Conservation (phyloP, 1,140 invertebrate species). For the Cephus cinctus region DNA sequence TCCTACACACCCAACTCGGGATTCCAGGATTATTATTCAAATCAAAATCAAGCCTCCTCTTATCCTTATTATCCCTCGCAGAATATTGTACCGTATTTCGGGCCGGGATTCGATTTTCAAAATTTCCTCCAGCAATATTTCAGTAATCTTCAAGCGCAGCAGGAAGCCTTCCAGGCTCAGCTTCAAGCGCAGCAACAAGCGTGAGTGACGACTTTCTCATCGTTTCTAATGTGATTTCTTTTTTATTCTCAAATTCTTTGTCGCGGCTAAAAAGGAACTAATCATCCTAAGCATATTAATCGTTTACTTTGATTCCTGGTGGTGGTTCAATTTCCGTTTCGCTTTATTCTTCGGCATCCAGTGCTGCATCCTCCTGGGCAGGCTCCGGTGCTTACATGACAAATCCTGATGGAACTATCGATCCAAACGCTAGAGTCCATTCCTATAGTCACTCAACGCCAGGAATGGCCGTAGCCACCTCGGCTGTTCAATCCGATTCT, state of each 20-base stretch:
- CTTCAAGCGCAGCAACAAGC: conserved; percentile 29
- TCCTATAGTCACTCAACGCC: conserved; percentile 14
- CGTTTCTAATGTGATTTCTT: background rate
- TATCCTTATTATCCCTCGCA: background rate
- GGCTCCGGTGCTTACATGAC: conserved; percentile 21
- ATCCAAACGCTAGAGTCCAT: conserved; percentile 19
- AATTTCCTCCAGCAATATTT: conserved; percentile 23
- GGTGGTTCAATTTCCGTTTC: conserved; percentile 5
- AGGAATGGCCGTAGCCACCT: conserved; percentile 4
- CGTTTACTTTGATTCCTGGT: conserved; percentile 7
- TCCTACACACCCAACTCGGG: too few species aligned
- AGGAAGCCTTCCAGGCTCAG: conserved; percentile 22
- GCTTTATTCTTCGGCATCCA: conserved; percentile 1
- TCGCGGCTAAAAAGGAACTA: background rate
- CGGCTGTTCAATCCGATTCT: conserved; percentile 8
- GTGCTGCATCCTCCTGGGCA: conserved; percentile 15
- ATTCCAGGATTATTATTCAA: too few species aligned
- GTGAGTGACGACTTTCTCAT: conserved; percentile 24
- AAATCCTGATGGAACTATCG: conserved; percentile 14
- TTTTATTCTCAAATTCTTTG: background rate
- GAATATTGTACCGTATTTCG: background rate
- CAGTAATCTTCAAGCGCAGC: conserved; percentile 18
- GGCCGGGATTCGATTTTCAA: conserved; percentile 13
- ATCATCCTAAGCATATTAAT: too few species aligned
- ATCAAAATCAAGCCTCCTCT: background rate